phyloP scores from a whole-genome alignment of 2,888 invertebrate genomes.

The Mythimna pallens region DNA sequence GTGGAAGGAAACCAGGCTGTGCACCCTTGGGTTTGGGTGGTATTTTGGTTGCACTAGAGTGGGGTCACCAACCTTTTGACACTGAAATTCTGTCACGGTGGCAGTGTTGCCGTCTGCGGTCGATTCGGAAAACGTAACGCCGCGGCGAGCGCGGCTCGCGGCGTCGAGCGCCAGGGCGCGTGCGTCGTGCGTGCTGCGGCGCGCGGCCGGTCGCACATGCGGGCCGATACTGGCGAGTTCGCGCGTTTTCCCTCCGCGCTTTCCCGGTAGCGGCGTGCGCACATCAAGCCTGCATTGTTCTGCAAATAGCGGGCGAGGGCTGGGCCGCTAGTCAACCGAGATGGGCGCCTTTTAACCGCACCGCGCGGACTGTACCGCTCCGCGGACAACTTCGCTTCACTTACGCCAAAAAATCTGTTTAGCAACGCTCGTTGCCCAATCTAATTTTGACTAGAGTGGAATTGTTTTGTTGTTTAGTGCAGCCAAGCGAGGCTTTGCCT shows the following conservation, averaged over 20 bases:
- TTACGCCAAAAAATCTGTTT: conserved; percentile 69
- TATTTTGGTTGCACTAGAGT: conserved; percentile 77
- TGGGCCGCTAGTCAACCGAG: conserved; percentile 83
- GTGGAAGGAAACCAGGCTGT: conserved; percentile 70
- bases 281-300: conserved; percentile 89
- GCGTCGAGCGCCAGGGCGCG: conserved; percentile 88
- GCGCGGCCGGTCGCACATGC: conserved; percentile 88
- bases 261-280: conserved; percentile 89
- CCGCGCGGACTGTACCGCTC: conserved; percentile 75
- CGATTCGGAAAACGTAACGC: conserved; percentile 89
- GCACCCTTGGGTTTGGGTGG: conserved; percentile 72
- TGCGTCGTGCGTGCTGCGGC: conserved; percentile 82
- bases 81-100: conserved; percentile 88
- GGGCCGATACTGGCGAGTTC: conserved; percentile 84
- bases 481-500: conserved; percentile 11
- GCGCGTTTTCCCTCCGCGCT: conserved; percentile 87
- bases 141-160: conserved; percentile 87
- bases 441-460: conserved; percentile 52
- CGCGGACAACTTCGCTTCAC: conserved; percentile 72
- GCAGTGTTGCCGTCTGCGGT: conserved; percentile 84
- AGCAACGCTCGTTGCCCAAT: conserved; percentile 74
- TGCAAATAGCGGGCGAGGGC: conserved; percentile 87
- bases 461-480: conserved; percentile 50
- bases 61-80: conserved; percentile 89
- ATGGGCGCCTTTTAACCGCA: conserved; percentile 65